phyloP scores from a whole-genome alignment of 2,113 vertebrate species.

The Mandrillus leucophaeus region DNA sequence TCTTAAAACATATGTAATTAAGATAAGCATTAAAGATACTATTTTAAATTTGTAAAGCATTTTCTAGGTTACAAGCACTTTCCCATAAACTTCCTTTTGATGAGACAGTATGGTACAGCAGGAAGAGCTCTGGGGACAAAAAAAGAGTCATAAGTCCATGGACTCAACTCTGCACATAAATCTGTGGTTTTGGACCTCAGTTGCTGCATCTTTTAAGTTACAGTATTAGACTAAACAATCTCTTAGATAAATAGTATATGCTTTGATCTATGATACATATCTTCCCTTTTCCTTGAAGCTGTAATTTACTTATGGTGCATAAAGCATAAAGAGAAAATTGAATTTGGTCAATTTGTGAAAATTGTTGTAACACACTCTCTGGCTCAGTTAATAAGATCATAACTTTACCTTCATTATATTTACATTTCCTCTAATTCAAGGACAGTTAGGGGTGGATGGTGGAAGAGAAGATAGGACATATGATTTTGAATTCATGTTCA shows the following conservation, averaged over 20 bases:
- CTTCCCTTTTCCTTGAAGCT: not conserved
- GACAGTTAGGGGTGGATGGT: not conserved
- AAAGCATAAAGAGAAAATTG: not conserved
- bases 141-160: not conserved
- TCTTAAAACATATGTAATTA: not conserved
- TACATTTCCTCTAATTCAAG: constrained; percentile 25
- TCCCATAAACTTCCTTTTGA: not conserved
- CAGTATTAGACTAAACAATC: not conserved
- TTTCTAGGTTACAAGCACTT: not conserved
- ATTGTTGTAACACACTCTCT: not conserved
- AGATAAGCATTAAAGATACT: not conserved
- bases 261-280: not conserved
- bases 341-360: constrained; percentile 19
- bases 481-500: not conserved
- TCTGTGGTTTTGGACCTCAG: not conserved
- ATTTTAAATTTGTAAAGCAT: not conserved
- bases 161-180: not conserved
- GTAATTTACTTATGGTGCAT: not conserved
- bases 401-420: not conserved
- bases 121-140: not conserved
- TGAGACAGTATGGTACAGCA: not conserved
- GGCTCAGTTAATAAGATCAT: constrained; percentile 4
- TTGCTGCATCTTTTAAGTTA: constrained; percentile 11
- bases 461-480: not conserved
- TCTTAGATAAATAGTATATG: not conserved